A percentile compares a stretch with the other conserved stretches of the same genome.
These are phyloP conservation scores for Sakesphorus luctuosus DNA, from an alignment of 2,113 vertebrate genomes.

Conservation along the genomic window DNA sequence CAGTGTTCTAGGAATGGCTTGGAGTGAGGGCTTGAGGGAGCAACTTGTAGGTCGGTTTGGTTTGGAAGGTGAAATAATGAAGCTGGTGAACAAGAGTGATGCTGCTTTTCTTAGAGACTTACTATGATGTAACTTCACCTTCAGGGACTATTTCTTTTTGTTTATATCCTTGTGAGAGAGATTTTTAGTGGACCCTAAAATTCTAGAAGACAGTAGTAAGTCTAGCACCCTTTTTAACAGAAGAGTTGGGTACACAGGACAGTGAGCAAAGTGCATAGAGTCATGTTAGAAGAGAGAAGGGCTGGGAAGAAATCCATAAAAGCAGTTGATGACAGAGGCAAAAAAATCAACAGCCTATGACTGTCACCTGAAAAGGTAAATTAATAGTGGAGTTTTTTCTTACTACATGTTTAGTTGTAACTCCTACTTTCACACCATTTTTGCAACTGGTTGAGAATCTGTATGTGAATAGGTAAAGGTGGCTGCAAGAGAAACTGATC, in stretches of 20 bases:
- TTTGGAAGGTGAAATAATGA: not conserved
- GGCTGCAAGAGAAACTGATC: not conserved
- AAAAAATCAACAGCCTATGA: not conserved
- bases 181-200: not conserved
- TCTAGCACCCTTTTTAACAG: not conserved
- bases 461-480: not conserved
- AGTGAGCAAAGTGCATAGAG: not conserved
- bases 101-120: not conserved
- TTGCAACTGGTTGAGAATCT: not conserved
- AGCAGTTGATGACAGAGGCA: not conserved
- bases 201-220: not conserved
- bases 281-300: not conserved
- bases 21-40: not conserved
- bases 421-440: not conserved
- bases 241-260: not conserved
- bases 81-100: not conserved
- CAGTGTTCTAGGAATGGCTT: not conserved
- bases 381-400: not conserved
- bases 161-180: not conserved
- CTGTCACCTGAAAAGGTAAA: not conserved
- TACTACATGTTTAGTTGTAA: not conserved
- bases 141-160: not conserved
- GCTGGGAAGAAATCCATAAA: not conserved
- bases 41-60: not conserved
- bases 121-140: not conserved